phyloP scores from a whole-genome alignment of 2,113 vertebrate genomes.

The Daubentonia madagascariensis region DNA sequence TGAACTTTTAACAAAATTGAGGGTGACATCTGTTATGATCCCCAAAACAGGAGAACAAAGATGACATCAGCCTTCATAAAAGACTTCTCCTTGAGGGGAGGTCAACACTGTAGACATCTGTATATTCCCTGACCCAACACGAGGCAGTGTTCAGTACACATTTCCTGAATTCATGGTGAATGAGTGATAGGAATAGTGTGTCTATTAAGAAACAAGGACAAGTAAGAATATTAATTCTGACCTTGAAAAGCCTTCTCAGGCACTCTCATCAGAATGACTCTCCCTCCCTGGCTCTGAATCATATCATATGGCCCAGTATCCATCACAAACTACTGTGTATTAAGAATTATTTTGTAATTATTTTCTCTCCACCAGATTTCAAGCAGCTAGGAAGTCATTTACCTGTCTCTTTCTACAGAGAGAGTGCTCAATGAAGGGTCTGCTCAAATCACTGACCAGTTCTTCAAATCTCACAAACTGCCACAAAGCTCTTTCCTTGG shows the following conservation, averaged over 20 bases:
- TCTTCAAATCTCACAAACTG: background rate
- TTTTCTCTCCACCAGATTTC: background rate
- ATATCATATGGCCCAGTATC: background rate
- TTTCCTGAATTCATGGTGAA: background rate
- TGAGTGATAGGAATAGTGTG: background rate
- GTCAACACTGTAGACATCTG: background rate
- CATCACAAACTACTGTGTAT: background rate
- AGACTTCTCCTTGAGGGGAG: background rate
- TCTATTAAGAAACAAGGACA: background rate
- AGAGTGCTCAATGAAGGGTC: background rate
- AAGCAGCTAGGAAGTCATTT: background rate
- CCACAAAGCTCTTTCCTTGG: background rate
- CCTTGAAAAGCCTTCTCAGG: background rate
- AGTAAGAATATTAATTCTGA: background rate
- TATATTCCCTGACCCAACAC: background rate
- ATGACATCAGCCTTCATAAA: background rate
- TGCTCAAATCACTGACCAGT: background rate
- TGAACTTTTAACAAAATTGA: background rate
- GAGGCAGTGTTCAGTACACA: background rate
- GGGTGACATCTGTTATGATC: background rate
- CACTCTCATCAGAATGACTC: background rate
- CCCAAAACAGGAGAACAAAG: background rate
- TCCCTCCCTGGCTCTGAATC: background rate
- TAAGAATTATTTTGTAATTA: background rate
- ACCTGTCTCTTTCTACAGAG: background rate